Conservation (phyloP, 2,113 vertebrate species). For the Mesocricetus auratus region DNA sequence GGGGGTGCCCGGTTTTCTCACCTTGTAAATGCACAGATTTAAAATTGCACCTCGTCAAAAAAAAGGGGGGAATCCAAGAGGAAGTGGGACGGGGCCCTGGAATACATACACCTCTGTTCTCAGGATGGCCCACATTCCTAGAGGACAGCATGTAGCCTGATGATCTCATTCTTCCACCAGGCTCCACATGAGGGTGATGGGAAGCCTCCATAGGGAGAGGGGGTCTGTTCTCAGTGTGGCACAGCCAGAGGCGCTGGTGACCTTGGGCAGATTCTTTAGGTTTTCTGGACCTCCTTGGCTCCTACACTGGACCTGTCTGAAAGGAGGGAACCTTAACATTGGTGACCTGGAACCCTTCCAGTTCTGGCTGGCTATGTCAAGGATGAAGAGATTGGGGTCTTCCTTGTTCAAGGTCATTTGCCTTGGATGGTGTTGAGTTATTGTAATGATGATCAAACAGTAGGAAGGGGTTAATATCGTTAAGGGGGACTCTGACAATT, state of each 20-base stretch:
- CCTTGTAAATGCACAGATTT: slow-evolving; percentile 53
- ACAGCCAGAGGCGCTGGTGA: slow-evolving; percentile 43
- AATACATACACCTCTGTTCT: slow-evolving; percentile 53
- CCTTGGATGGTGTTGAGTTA: slow-evolving; percentile 32
- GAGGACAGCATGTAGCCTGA: slow-evolving; percentile 62
- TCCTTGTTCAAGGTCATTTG: slow-evolving; percentile 61
- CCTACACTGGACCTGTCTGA: not conserved
- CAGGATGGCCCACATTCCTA: slow-evolving; percentile 73
- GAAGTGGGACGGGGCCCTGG: not conserved
- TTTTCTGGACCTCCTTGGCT: slow-evolving; percentile 31
- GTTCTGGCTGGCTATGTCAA: slow-evolving; percentile 34
- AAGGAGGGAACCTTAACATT: not conserved
- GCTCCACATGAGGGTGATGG: not conserved
- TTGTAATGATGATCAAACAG: not conserved
- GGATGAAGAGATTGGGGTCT: slow-evolving; percentile 35
- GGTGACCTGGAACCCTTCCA: not conserved
- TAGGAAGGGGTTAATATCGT: slow-evolving; percentile 24
- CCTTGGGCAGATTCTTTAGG: slow-evolving; percentile 69
- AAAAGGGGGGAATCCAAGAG: not conserved
- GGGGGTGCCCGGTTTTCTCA: slow-evolving; percentile 44
- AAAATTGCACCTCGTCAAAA: not conserved
- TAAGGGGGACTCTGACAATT: not conserved
- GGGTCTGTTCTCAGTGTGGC: not conserved
- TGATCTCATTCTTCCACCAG: slow-evolving; percentile 76
- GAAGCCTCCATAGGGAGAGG: not conserved